Conservation (phyloP, 2,888 invertebrate species). For the Cosmia trapezina region DNA sequence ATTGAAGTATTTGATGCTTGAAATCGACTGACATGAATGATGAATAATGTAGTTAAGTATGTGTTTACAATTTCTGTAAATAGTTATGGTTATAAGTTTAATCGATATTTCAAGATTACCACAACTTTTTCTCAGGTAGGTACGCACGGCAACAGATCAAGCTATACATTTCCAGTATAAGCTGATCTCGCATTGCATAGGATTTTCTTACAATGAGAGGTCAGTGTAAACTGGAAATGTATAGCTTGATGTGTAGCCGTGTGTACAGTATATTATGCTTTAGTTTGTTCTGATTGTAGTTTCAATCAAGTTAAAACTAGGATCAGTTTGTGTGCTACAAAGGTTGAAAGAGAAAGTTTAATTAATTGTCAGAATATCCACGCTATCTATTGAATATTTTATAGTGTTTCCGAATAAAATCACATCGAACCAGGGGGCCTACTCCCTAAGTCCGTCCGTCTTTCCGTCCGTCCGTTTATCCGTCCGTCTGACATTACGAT, state of each 20-base stretch:
- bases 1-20: constrained; percentile 30
- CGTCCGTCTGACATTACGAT: too few relatives aligned
- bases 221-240: too few relatives aligned
- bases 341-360: constrained; percentile 19
- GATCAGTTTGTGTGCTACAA: constrained; percentile 12
- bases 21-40: constrained; percentile 1
- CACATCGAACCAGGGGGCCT: constrained; percentile 18
- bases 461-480: too few relatives aligned
- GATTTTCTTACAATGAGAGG: too few relatives aligned
- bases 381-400: constrained; percentile 26
- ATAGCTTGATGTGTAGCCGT: too few relatives aligned
- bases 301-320: constrained; percentile 11
- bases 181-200: too few relatives aligned
- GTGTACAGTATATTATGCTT: too few relatives aligned
- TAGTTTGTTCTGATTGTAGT: neutral
- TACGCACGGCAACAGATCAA: too few relatives aligned
- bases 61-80: constrained; percentile 19
- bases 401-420: constrained; percentile 32
- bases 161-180: too few relatives aligned
- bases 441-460: too few relatives aligned
- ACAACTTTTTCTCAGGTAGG: neutral
- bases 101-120: neutral
- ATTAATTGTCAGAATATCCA: constrained; percentile 23
- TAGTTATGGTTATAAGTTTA: constrained; percentile 6
- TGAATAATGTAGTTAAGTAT: constrained; percentile 15